Evolutionary conservation across 2,888 invertebrate species (phyloP).

Genomic region (Vandiemenella viatica): DNA sequence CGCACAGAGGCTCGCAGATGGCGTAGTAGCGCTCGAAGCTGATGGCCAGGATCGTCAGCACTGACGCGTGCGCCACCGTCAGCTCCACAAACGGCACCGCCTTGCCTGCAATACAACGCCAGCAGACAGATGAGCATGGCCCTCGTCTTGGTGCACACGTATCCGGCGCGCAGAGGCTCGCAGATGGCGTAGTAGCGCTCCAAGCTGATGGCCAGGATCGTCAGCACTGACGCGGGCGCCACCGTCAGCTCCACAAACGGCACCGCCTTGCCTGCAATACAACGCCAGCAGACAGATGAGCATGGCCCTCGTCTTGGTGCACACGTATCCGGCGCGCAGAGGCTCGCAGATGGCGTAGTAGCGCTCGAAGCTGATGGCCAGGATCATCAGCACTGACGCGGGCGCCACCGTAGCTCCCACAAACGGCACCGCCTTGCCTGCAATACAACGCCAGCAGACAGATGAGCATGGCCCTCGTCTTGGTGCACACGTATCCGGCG

Average conservation of each 20-base stretch:
- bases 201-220: constrained; percentile 85
- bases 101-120: constrained; percentile 69
- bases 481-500: constrained; percentile 80
- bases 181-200: constrained; percentile 79
- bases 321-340: constrained; percentile 74
- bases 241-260: constrained; percentile 85
- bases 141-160: constrained; percentile 74
- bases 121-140: constrained; percentile 57
- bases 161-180: constrained; percentile 76
- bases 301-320: constrained; percentile 70
- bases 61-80: too few relatives aligned
- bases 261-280: constrained; percentile 76
- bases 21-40: too few relatives aligned
- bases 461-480: constrained; percentile 56
- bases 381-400: constrained; percentile 79
- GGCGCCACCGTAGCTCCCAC: constrained; percentile 84
- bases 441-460: constrained; percentile 56
- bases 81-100: constrained; percentile 86
- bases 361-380: constrained; percentile 85
- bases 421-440: constrained; percentile 86
- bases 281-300: constrained; percentile 67
- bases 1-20: too few relatives aligned
- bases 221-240: constrained; percentile 81
- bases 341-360: constrained; percentile 82
- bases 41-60: too few relatives aligned